Conservation (phyloP, 2,888 invertebrate genomes). For the Ellobium chinense region DNA sequence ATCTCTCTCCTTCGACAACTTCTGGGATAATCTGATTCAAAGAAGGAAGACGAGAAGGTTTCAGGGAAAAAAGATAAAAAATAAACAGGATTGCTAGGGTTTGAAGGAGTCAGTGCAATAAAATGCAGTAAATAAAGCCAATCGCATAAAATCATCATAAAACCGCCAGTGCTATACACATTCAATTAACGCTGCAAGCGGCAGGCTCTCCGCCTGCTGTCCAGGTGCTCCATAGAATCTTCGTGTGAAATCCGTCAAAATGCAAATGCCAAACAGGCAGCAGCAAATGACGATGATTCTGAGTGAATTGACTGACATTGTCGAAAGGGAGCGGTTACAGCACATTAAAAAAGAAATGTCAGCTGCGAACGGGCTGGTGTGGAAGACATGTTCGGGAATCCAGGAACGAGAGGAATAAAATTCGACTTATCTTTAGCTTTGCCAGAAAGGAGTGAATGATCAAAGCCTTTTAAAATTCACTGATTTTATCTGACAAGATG, state of each 20-base stretch:
- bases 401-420: no score
- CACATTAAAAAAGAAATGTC: no score
- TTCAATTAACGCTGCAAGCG: conserved; percentile 20
- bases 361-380: no score
- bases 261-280: conserved; percentile 27
- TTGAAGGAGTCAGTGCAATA: no score
- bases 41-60: not conserved
- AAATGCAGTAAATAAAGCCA: conserved; percentile 9
- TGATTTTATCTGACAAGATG: no score
- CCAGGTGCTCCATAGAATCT: conserved; percentile 1
- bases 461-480: no score
- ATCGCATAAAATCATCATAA: conserved; percentile 6
- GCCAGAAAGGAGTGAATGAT: no score
- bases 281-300: not conserved
- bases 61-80: not conserved
- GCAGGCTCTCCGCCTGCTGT: not conserved
- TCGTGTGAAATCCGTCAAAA: conserved; percentile 29
- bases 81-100: no score
- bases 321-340: not conserved
- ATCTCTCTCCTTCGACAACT: no score
- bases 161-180: not conserved
- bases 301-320: not conserved
- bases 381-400: no score
- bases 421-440: no score
- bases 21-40: no score